Percentiles rank a stretch among this genome's conserved stretches.
Evolutionary conservation across 2,888 invertebrate genomes (phyloP).

Genomic region (Pachymerium ferrugineum): DNA sequence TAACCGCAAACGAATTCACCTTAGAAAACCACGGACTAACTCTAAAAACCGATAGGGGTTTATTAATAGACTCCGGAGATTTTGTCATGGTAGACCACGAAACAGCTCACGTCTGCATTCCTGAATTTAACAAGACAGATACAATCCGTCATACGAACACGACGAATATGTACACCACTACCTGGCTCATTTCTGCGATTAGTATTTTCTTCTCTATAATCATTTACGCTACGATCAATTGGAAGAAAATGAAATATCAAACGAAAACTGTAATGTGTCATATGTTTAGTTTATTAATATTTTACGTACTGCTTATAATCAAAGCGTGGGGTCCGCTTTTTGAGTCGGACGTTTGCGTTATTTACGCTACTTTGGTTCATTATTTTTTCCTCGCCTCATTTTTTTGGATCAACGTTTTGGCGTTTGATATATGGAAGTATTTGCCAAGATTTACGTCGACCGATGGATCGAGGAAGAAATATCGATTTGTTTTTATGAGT

Average conservation of each 20-base stretch:
- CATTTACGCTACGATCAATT: neutral
- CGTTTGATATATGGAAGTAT: conserved; percentile 75
- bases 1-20: neutral
- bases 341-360: conserved; percentile 9
- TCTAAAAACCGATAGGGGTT: neutral
- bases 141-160: neutral
- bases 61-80: too few relatives aligned
- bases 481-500: neutral
- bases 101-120: neutral
- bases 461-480: neutral
- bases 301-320: neutral
- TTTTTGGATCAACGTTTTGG: conserved; percentile 91
- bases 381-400: conserved; percentile 84
- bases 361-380: conserved; percentile 60
- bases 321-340: neutral
- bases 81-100: neutral
- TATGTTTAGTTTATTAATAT: conserved; percentile 23
- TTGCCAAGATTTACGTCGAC: conserved; percentile 29
- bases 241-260: neutral
- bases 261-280: conserved; percentile 12
- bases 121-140: neutral
- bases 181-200: conserved; percentile 16
- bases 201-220: conserved; percentile 3
- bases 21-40: neutral
- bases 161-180: neutral